These are phyloP conservation scores for Amazona vittata DNA, from an alignment of 2,113 vertebrate species.

Conservation along the genomic window DNA sequence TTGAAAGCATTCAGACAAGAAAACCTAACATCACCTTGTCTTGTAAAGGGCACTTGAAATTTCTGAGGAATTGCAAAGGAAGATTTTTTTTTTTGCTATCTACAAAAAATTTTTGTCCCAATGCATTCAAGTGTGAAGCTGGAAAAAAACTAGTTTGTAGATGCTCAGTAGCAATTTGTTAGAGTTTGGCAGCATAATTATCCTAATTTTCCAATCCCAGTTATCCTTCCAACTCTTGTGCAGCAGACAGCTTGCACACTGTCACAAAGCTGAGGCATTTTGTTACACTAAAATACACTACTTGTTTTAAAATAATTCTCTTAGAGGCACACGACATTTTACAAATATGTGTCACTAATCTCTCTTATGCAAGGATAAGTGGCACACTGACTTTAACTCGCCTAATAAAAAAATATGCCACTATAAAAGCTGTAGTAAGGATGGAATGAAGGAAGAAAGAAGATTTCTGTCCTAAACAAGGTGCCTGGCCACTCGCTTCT, in stretches of 20 bases:
- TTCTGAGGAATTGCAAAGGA: background rate
- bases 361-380: background rate
- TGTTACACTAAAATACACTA: background rate
- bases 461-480: background rate
- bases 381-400: background rate
- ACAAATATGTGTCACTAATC: background rate
- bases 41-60: background rate
- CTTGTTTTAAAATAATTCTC: background rate
- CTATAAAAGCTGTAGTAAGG: background rate
- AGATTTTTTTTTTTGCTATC: background rate
- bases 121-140: background rate
- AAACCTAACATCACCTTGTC: background rate
- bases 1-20: background rate
- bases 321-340: background rate
- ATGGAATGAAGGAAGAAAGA: background rate
- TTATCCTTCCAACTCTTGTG: background rate
- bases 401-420: background rate
- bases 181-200: background rate
- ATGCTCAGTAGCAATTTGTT: background rate
- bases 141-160: background rate
- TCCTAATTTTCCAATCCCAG: background rate
- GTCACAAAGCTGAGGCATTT: background rate
- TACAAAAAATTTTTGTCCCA: background rate
- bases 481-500: rapidly evolving
- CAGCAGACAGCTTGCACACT: background rate